Evolutionary conservation across 2,797 vertebrate species (phyloP), one percentile per base, ranked within the genome.

Genomic region (Brachyrhaphis roseni): DNA sequence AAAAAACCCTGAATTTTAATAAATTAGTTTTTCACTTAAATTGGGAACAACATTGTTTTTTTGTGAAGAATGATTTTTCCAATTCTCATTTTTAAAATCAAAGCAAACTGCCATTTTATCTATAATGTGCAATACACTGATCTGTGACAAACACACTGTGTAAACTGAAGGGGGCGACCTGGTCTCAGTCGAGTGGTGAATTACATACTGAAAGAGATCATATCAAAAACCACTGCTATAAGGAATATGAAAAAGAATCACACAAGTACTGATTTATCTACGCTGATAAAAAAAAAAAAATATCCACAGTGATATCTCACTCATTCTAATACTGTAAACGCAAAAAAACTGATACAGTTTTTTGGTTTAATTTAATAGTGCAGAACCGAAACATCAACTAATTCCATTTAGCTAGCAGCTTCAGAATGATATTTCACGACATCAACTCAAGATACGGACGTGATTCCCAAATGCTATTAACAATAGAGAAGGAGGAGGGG

Each of bases 391-490:
- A 78, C 16, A 28, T 28, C n/a, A 82, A 47, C n/a, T 74, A 76
- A 41, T 16, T 39, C 31, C 1, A 49, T 80, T 84, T 75, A 64
- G 70, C 81, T 80, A 53, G 31, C 82, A 78, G 81, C 82, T 82
- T 79, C 75, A 57, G 39, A 45, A 70, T 43, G 23, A 79, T 83
- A 81, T 85, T 88, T 86, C 8, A 81, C 79, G 83, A 43, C 41
- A 70, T 45, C 66, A 43, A 88, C 83, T 78, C 46, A 59, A 86
- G 85, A 86, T 78, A 90, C 74, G 84, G 83, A 86, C 76, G 89
- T 68, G 83, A 86, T 78, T 91, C 86, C 80, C 79, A 92, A 89
- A 93, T 89, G 83, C 82, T 87, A 90, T 92, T 92, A 91, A 87
- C 80, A 76, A 82, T n/a, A 64, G 62, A 47, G 79, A 12, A 76